A percentile compares a stretch with the other conserved stretches of the same genome.
Evolutionary conservation across 2,888 invertebrate genomes (phyloP).

Genomic region (Carabus problematicus): DNA sequence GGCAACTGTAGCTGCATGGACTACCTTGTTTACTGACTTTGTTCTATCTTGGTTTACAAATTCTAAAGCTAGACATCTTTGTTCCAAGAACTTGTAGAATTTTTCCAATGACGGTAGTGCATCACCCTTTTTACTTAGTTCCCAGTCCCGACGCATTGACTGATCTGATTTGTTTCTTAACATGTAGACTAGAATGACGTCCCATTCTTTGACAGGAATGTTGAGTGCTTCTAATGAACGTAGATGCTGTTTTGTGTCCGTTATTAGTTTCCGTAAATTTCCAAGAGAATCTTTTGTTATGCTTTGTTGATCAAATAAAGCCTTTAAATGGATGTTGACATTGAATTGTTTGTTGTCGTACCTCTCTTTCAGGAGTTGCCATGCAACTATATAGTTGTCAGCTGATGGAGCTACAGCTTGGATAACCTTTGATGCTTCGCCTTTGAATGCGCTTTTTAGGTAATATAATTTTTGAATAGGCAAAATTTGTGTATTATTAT

Average conservation of each 20-base stretch:
- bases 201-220: slow-evolving; percentile 7
- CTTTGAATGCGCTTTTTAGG: slow-evolving; percentile 3
- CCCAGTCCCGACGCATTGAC: background rate
- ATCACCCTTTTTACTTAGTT: background rate
- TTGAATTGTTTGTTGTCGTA: slow-evolving; percentile 17
- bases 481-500: background rate
- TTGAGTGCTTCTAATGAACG: background rate
- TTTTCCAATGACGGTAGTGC: background rate
- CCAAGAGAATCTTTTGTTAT: background rate
- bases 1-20: too few relatives aligned
- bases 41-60: too few relatives aligned
- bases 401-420: background rate
- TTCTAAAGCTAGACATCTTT: too few relatives aligned
- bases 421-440: slow-evolving; percentile 5
- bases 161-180: background rate
- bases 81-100: slow-evolving; percentile 9
- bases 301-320: background rate
- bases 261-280: background rate
- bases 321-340: slow-evolving; percentile 1
- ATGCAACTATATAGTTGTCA: slow-evolving; percentile 5
- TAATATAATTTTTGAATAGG: slow-evolving; percentile 1
- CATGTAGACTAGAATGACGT: background rate
- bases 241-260: slow-evolving; percentile 12
- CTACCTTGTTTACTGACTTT: too few relatives aligned
- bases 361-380: background rate